A percentile compares a stretch with the other conserved stretches of the same genome.
Conservation (phyloP, 2,888 invertebrate species). For the Cataglyphis altisquamis region DNA sequence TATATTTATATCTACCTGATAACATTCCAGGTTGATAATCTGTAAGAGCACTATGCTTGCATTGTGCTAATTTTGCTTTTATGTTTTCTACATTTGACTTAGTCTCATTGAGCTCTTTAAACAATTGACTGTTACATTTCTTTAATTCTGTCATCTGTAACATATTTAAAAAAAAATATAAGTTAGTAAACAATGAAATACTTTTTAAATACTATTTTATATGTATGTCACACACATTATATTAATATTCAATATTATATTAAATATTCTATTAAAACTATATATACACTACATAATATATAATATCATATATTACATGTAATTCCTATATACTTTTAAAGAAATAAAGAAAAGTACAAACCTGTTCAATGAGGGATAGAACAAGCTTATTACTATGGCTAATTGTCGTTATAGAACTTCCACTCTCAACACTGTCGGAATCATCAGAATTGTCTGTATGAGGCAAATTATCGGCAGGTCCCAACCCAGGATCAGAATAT, state of each 20-base stretch:
- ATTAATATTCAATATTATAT: neutral
- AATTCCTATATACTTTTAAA: neutral
- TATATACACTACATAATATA: neutral
- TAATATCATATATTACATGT: neutral
- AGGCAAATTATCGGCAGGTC: conserved; percentile 86
- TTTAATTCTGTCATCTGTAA: conserved; percentile 87
- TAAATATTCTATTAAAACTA: neutral
- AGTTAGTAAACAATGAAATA: neutral
- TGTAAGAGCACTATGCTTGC: conserved; percentile 78
- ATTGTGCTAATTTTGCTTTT: conserved; percentile 80
- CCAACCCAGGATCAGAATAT: conserved; percentile 90
- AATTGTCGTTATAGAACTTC: conserved; percentile 87
- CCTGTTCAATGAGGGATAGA: conserved; percentile 91
- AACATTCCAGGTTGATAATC: conserved; percentile 86
- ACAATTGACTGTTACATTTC: conserved; percentile 91
- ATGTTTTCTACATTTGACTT: conserved; percentile 88
- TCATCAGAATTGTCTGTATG: conserved; percentile 87
- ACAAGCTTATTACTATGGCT: conserved; percentile 89
- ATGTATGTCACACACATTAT: neutral
- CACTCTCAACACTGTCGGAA: conserved; percentile 86
- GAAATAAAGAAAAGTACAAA: conserved; percentile 78
- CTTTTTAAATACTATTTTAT: neutral
- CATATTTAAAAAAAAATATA: conserved; percentile 1
- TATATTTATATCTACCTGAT: conserved; percentile 78
- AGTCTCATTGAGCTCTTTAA: conserved; percentile 91